Evolutionary conservation across 2,888 invertebrate species (phyloP).

Genomic region (Amphiduros pacificus): DNA sequence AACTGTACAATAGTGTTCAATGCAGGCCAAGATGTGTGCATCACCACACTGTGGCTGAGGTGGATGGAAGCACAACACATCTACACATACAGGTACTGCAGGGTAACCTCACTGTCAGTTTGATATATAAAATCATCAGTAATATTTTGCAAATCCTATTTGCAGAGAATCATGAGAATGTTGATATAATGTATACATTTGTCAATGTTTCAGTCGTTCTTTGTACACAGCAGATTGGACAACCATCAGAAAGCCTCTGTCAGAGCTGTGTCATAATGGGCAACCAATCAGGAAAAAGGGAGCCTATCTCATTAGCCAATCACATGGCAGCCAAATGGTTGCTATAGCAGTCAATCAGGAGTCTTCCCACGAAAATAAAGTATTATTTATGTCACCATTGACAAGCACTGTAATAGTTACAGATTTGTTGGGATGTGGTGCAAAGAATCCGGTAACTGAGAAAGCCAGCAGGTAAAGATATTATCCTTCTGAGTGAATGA

Average conservation of each 20-base stretch:
- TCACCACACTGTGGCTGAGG: slow-evolving; percentile 41
- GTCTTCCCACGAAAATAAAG: slow-evolving; percentile 38
- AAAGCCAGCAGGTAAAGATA: too few relatives aligned
- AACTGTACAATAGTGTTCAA: slow-evolving; percentile 43
- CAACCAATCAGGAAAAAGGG: slow-evolving; percentile 41
- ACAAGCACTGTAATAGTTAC: slow-evolving; percentile 47
- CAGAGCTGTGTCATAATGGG: slow-evolving; percentile 27
- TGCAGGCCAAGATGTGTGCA: slow-evolving; percentile 34
- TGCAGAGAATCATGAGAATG: too few relatives aligned
- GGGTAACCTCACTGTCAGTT: not conserved
- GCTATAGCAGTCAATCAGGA: slow-evolving; percentile 54
- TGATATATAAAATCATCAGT: not conserved
- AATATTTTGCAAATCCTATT: not conserved
- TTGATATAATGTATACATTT: not conserved
- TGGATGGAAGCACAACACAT: slow-evolving; percentile 36
- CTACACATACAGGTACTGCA: slow-evolving; percentile 29
- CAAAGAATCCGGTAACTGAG: slow-evolving; percentile 18
- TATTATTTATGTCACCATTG: slow-evolving; percentile 50
- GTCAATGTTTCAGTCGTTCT: slow-evolving; percentile 14
- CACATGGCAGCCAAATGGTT: slow-evolving; percentile 49
- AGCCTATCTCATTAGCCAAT: slow-evolving; percentile 41
- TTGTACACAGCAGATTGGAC: slow-evolving; percentile 28
- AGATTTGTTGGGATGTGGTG: slow-evolving; percentile 37
- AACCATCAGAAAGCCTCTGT: slow-evolving; percentile 14
- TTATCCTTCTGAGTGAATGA: too few relatives aligned